phyloP scores from a whole-genome alignment of 2,888 invertebrate genomes.

The Brachylomia viminalis region DNA sequence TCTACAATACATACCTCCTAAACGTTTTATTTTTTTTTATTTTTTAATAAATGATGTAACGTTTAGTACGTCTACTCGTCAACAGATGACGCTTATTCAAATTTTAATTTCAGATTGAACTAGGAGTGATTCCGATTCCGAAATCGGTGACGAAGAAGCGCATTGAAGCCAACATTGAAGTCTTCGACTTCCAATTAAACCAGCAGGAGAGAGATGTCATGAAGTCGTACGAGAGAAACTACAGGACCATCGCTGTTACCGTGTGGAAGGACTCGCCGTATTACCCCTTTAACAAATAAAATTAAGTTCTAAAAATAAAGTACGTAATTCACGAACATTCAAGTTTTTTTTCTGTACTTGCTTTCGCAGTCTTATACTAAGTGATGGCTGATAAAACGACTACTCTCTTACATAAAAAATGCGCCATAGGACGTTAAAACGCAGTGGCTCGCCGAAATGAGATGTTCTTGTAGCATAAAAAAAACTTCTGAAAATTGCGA shows the following conservation, averaged over 20 bases:
- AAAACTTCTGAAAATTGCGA: background rate
- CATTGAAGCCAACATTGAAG: conserved; percentile 78
- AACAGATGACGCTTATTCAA: conserved; percentile 33
- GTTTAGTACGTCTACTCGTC: conserved; percentile 3
- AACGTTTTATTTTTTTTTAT: too few relatives aligned
- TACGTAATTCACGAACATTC: background rate
- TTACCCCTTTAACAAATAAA: conserved; percentile 73
- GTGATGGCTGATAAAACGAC: background rate
- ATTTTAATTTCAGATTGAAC: conserved; percentile 75
- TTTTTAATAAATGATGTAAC: too few relatives aligned
- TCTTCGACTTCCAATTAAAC: conserved; percentile 81
- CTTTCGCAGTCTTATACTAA: background rate
- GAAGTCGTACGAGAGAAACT: conserved; percentile 74
- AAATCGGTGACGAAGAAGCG: conserved; percentile 78
- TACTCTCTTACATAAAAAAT: background rate
- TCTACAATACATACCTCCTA: background rate
- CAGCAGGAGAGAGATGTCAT: conserved; percentile 72
- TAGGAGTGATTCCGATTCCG: conserved; percentile 83
- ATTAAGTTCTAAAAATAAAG: conserved; percentile 7
- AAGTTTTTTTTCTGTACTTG: background rate
- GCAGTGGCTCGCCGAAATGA: background rate
- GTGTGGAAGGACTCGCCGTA: conserved; percentile 74
- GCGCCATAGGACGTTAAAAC: background rate
- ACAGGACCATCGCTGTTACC: conserved; percentile 72
- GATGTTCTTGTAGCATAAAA: too few relatives aligned